phyloP scores from a whole-genome alignment of 2,888 invertebrate species.

The Caenorhabditis sp. region DNA sequence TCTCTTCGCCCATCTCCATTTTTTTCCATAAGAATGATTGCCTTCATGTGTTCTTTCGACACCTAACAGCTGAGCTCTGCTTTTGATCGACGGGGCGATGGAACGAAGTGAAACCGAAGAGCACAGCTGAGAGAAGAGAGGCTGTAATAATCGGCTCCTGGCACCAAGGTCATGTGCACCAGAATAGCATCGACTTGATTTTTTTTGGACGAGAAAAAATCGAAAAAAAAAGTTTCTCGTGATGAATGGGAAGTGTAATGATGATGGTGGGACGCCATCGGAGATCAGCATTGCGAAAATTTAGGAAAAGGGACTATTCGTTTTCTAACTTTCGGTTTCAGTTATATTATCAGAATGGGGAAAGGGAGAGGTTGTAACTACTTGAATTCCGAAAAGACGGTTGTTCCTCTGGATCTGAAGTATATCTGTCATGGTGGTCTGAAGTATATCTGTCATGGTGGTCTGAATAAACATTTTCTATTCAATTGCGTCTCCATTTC shows the following conservation, averaged over 20 bases:
- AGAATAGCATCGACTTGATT: conserved; percentile 22
- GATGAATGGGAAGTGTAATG: conserved; percentile 43
- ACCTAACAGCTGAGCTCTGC: conserved; percentile 46
- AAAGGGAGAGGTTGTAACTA: too few species aligned
- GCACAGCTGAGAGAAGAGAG: conserved; percentile 6
- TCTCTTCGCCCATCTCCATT: conserved; percentile 1
- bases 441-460: too few species aligned
- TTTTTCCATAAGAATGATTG: conserved; percentile 4
- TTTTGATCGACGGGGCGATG: not conserved
- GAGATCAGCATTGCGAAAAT: conserved; percentile 31
- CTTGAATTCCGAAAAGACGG: too few species aligned
- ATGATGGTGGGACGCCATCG: conserved; percentile 22
- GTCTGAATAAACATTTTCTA: not conserved
- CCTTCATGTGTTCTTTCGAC: conserved; percentile 12
- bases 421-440: too few species aligned
- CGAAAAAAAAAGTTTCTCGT: conserved; percentile 39
- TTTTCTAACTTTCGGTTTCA: not conserved
- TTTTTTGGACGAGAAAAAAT: conserved; percentile 9
- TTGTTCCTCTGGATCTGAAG: too few species aligned
- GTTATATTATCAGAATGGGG: not conserved
- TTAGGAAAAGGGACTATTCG: not conserved
- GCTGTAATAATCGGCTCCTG: conserved; percentile 57
- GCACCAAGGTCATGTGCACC: conserved; percentile 65
- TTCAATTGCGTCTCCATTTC: not conserved
- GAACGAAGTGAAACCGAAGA: conserved; percentile 10